Evolutionary conservation across 2,113 vertebrate species (phyloP).

Genomic region (Gobius niger): DNA sequence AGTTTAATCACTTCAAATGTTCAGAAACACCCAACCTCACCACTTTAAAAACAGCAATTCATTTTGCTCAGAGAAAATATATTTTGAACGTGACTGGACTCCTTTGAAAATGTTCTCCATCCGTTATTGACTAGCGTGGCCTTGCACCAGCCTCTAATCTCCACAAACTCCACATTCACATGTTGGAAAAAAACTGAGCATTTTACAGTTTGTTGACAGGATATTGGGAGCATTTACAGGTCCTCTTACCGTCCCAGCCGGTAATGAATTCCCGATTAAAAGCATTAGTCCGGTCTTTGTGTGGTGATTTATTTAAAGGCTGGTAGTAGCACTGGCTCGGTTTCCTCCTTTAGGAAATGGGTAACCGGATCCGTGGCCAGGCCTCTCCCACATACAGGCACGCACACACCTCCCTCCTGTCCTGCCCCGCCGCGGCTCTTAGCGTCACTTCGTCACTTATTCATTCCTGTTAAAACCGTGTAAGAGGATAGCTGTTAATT

Average conservation of each 20-base stretch:
- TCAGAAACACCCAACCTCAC: neutral
- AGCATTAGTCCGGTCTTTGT: slow-evolving; percentile 72
- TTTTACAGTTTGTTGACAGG: too few species aligned
- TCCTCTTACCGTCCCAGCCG: slow-evolving; percentile 39
- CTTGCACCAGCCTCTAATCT: neutral
- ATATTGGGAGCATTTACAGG: slow-evolving; percentile 44
- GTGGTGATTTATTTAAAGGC: slow-evolving; percentile 75
- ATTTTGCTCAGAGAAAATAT: neutral
- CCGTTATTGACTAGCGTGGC: neutral
- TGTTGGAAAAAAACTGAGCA: neutral
- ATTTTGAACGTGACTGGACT: neutral
- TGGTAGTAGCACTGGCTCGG: slow-evolving; percentile 55
- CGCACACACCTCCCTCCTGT: slow-evolving; percentile 22
- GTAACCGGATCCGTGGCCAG: slow-evolving; percentile 70
- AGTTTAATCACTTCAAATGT: too few species aligned
- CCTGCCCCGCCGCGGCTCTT: slow-evolving; percentile 41
- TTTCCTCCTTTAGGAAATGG: slow-evolving; percentile 75
- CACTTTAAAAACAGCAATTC: neutral
- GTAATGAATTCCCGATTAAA: slow-evolving; percentile 75
- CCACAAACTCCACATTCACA: neutral
- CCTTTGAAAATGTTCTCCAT: neutral
- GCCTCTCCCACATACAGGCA: slow-evolving; percentile 30
- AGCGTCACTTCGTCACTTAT: slow-evolving; percentile 71
- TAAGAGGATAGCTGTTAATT: slow-evolving; percentile 93
- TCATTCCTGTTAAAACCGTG: slow-evolving; percentile 81